These are phyloP conservation scores for Bombyx mandarina DNA, from an alignment of 1,140 invertebrate species.

Conservation along the genomic window DNA sequence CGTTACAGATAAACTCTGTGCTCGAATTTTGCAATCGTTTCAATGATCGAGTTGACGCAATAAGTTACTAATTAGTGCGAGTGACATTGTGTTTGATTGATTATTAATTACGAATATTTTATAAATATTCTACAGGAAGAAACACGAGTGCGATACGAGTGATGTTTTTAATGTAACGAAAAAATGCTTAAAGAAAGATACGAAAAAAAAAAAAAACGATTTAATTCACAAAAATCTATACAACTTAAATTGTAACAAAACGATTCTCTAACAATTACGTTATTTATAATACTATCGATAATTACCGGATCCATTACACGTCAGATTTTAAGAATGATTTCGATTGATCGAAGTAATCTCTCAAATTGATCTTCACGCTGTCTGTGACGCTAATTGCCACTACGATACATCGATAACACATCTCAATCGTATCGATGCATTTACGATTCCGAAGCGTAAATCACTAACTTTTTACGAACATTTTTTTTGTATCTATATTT, in stretches of 20 bases:
- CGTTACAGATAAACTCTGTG: constrained; percentile 21
- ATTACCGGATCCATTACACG: constrained; percentile 22
- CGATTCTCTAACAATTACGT: not conserved
- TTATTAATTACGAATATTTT: no score
- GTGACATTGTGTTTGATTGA: no score
- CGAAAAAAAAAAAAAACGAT: no score
- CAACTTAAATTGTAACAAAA: no score
- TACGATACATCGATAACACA: constrained; percentile 32
- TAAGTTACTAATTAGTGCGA: no score
- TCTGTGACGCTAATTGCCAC: constrained; percentile 50
- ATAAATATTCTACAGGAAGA: no score
- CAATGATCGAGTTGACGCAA: not conserved
- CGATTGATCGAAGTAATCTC: constrained; percentile 50
- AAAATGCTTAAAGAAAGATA: no score
- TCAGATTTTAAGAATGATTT: constrained; percentile 34
- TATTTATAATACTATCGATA: constrained; percentile 15
- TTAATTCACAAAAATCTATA: no score
- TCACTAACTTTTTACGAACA: not conserved
- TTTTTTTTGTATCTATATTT: no score
- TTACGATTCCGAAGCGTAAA: constrained; percentile 2
- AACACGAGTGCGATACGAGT: no score
- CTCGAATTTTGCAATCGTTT: constrained; percentile 10
- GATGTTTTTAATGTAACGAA: no score
- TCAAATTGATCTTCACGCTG: constrained; percentile 33
- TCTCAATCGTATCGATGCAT: constrained; percentile 21